Evolutionary conservation across 2,113 vertebrate genomes (phyloP), one percentile per base, ranked within the genome.

Genomic region (Ammodramus savannarum): DNA sequence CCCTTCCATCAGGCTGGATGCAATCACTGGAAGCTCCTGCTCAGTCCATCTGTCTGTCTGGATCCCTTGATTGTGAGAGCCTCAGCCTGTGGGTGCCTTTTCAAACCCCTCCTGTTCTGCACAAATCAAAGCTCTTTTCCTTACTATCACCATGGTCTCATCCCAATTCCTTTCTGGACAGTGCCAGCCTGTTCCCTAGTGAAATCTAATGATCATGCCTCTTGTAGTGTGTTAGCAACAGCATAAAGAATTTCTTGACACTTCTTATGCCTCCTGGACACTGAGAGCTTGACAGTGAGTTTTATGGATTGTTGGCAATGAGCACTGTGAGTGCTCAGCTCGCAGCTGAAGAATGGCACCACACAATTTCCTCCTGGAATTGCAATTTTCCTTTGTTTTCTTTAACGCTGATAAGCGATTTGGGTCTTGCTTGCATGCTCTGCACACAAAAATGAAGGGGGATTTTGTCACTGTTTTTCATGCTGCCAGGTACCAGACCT

Each of bases 171-270:
- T 75, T 91, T 67, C 58, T 34, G 48, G 82, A 79, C 44, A 38
- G 25, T 26, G 32, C 68, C 61, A 90, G 84, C 31, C 87, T 58
- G 38, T 68, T 79, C 51, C 67, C 44, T 15, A 54, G 67, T 95
- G 97, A 88, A 96, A 93, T 96, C 68, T 91, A 66, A 82, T 52
- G 49, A 86, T 88, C 80, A 79, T 92, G 43, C 19, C 54, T 95
- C 95, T 95, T 96, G 69, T 84, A 90, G 85, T 71, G 75, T 79
- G 93, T 93, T 97, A 93, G 91, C 91, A 94, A 81, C 68, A 93
- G 71, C 76, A 87, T 89, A 95, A 96, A 96, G 81, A 41, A 91
- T 96, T 89, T 89, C 46, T 73, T 96, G 95, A 91, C 87, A 85
- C 75, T 43, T 88, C 52, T 90, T 89, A 69, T 90, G 89, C 83